Base-by-base conservation (phyloP, 1,140 invertebrate genomes). In the Oreohelix idahoensis region DNA sequence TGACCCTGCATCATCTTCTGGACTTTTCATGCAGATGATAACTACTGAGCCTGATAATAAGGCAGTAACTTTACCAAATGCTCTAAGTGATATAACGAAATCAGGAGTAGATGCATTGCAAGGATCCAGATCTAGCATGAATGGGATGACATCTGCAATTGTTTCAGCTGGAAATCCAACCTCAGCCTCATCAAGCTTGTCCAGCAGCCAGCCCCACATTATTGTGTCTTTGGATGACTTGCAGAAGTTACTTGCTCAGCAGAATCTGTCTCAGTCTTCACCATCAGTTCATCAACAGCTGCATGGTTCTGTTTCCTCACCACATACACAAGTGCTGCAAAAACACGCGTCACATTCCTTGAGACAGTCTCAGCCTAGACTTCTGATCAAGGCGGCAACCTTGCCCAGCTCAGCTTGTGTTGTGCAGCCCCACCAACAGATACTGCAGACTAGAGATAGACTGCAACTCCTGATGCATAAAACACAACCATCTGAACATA, bases 191-290 rank as follows among this genome's bases (percentile, higher is more conserved):
- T 20, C 26, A n/a, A 39, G 29, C 23, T 2, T 13, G 4, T 35
- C 36, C 11, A 71, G 4, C n/a, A 71, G 38, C 35, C 63, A 73
- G 45, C 78, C 78, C n/a, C 79, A 81, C 8, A 81, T 81, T 35
- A 75, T 58, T n/a, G 15, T 82, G n/a, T 74, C 80, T 0, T 39
- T 82, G 35, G 80, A 82, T 5, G 80, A 82, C 17, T 35, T 82
- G 15, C 42, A 82, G 32, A 75, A 82, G 35, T 39, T 82, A 29
- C 49, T 82, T 39, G 20, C 71, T 29, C 45, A 82, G 32, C 69
- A 82, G 45, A 82, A 38, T 29, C 17, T 42, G 10, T 32, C 42
- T 38, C 71, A 58, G 32, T 29, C 39, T 13, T 66, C 58, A 38
- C 71, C 36, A 11, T 45, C 20, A 11, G 23, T 35, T 29, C 42